These are phyloP conservation scores for Lottia scabra DNA, from an alignment of 2,888 invertebrate genomes.

Conservation along the genomic window DNA sequence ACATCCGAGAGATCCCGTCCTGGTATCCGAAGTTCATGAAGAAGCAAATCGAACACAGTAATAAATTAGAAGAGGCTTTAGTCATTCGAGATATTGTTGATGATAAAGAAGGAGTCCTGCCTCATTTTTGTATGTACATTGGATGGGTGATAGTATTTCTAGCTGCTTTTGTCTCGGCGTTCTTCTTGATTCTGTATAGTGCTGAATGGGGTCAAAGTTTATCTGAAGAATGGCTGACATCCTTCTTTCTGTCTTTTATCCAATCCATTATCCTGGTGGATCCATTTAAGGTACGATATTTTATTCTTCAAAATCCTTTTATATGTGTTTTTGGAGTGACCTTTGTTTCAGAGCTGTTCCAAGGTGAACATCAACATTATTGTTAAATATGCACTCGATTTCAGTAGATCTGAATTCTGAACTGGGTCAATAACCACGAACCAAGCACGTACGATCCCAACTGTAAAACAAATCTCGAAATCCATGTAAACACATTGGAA, in stretches of 20 bases:
- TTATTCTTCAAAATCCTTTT: too few relatives aligned
- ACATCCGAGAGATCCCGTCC: background rate
- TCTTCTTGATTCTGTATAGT: slow-evolving; percentile 67
- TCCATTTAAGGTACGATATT: slow-evolving; percentile 57
- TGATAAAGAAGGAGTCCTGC: slow-evolving; percentile 27
- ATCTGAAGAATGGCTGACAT: slow-evolving; percentile 64
- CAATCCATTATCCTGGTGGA: slow-evolving; percentile 58
- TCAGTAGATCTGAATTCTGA: too few relatives aligned
- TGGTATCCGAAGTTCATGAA: slow-evolving; percentile 13
- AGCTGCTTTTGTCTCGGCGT: slow-evolving; percentile 38
- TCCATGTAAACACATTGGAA: too few relatives aligned
- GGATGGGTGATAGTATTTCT: slow-evolving; percentile 40
- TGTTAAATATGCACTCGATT: too few relatives aligned
- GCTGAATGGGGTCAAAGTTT: slow-evolving; percentile 65
- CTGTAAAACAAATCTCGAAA: too few relatives aligned
- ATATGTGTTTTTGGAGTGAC: too few relatives aligned
- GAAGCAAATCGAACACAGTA: slow-evolving; percentile 10
- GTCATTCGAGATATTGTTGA: slow-evolving; percentile 16
- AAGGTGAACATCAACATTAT: too few relatives aligned
- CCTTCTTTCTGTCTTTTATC: slow-evolving; percentile 58
- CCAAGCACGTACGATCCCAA: too few relatives aligned
- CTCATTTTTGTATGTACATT: slow-evolving; percentile 38
- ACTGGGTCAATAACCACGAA: too few relatives aligned
- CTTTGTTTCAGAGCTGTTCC: too few relatives aligned
- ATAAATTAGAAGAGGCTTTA: slow-evolving; percentile 2